phyloP scores from a whole-genome alignment of 2,888 invertebrate species.

The Microplitis deprimator region DNA sequence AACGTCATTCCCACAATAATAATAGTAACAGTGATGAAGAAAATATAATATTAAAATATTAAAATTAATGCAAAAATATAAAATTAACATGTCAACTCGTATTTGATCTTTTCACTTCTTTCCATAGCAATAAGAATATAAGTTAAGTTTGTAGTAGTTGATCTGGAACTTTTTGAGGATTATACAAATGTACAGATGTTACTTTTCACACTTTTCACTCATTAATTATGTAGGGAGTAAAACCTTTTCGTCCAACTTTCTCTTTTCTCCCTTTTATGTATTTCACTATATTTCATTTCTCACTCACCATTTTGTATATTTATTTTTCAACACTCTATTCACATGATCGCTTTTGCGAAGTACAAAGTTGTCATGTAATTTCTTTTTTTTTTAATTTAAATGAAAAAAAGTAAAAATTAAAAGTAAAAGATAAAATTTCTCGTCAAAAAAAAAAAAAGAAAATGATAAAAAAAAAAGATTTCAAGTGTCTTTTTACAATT shows the following conservation, averaged over 20 bases:
- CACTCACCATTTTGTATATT: not conserved
- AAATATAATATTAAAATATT: not conserved
- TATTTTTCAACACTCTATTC: slow-evolving; percentile 4
- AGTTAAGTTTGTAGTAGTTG: slow-evolving; percentile 15
- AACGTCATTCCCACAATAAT: not conserved
- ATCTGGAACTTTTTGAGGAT: slow-evolving; percentile 28
- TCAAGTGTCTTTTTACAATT: slow-evolving; percentile 6
- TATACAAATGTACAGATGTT: slow-evolving; percentile 45
- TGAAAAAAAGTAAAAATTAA: not conserved
- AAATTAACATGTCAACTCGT: not conserved
- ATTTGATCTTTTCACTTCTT: slow-evolving; percentile 7
- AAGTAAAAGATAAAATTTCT: not conserved
- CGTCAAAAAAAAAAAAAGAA: not conserved
- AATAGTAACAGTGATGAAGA: not conserved
- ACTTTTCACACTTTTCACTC: slow-evolving; percentile 33
- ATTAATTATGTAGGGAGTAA: slow-evolving; percentile 41
- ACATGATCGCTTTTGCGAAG: not conserved
- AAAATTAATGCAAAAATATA: not conserved
- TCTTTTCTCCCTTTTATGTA: slow-evolving; percentile 8
- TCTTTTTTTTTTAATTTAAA: not conserved
- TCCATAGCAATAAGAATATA: slow-evolving; percentile 9
- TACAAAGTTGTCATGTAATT: not conserved
- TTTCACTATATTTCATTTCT: slow-evolving; percentile 8
- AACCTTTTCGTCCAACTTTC: slow-evolving; percentile 11
- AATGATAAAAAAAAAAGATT: not conserved